Evolutionary conservation across 2,888 invertebrate species (phyloP).

Genomic region (Lymantria monacha): DNA sequence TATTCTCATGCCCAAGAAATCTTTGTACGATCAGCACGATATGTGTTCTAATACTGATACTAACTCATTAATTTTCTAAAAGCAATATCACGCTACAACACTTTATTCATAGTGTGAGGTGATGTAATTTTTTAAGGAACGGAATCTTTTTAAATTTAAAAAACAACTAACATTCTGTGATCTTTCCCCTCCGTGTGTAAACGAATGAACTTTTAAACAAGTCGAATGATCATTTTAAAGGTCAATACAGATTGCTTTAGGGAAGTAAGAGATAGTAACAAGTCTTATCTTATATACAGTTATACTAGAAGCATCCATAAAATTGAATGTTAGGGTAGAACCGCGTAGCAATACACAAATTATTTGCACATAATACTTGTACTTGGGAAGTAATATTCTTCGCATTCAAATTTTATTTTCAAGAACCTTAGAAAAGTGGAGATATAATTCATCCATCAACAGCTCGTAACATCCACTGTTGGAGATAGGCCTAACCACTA

Average conservation of each 20-base stretch:
- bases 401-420: conserved; percentile 29
- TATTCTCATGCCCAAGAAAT: too few relatives aligned
- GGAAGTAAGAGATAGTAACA: conserved; percentile 23
- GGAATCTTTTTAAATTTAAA: too few relatives aligned
- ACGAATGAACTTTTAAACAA: conserved; percentile 31
- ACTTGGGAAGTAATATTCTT: conserved; percentile 16
- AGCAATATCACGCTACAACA: too few relatives aligned
- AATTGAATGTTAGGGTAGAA: conserved; percentile 18
- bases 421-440: conserved; percentile 12
- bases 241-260: conserved; percentile 38
- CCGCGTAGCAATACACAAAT: conserved; percentile 23
- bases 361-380: conserved; percentile 27
- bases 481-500: too few relatives aligned
- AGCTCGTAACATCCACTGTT: too few relatives aligned
- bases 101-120: too few relatives aligned
- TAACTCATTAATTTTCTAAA: too few relatives aligned
- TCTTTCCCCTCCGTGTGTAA: conserved; percentile 22
- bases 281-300: conserved; percentile 20
- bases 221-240: conserved; percentile 27
- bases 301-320: conserved; percentile 20
- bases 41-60: too few relatives aligned
- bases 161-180: conserved; percentile 12
- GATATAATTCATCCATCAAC: neutral
- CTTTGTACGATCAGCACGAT: too few relatives aligned
- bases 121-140: too few relatives aligned